These are phyloP conservation scores for Hydrolagus colliei DNA, from an alignment of 2,797 vertebrate species.

Conservation along the genomic window DNA sequence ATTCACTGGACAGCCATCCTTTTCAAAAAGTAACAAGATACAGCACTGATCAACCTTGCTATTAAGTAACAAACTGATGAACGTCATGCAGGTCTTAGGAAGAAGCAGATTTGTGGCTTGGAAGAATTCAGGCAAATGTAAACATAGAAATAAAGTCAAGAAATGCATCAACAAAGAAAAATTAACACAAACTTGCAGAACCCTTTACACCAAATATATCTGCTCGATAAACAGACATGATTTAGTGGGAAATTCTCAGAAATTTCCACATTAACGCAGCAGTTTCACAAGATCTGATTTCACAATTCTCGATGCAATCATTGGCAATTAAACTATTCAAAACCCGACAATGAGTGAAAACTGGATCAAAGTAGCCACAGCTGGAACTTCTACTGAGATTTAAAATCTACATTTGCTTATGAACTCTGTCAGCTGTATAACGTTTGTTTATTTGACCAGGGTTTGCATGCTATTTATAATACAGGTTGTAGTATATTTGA, in stretches of 20 bases:
- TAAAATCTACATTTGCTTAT: constrained; percentile 29
- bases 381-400: not conserved
- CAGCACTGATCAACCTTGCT: constrained; percentile 53
- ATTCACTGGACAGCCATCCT: constrained; percentile 59
- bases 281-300: not conserved
- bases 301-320: not conserved
- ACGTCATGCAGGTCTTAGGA: constrained; percentile 44
- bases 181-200: not conserved
- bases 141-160: constrained; percentile 23
- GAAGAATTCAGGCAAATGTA: not conserved
- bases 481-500: constrained; percentile 29
- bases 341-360: not conserved
- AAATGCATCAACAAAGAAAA: constrained; percentile 1
- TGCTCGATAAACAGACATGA: not conserved
- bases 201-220: not conserved
- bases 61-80: constrained; percentile 61
- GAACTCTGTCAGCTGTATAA: constrained; percentile 21
- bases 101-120: not conserved
- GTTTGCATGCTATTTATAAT: constrained; percentile 30
- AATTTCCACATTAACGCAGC: not conserved
- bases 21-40: constrained; percentile 60
- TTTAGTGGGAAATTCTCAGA: not conserved
- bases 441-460: constrained; percentile 27
- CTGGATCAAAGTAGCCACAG: not conserved
- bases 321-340: not conserved